Base-by-base conservation (phyloP, 1,140 invertebrate species). In the Bombus cullumanus region DNA sequence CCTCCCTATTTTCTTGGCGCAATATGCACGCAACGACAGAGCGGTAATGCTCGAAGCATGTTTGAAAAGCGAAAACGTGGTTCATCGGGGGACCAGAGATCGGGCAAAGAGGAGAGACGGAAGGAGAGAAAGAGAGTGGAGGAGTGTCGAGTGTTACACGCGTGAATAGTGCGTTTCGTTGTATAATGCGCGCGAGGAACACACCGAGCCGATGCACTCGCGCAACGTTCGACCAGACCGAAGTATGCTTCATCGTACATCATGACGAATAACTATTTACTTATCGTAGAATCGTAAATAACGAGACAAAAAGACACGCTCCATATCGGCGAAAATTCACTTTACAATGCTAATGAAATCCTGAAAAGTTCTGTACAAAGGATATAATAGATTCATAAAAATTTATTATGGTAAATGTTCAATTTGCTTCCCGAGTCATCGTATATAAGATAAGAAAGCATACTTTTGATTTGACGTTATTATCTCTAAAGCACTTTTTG, bases 1-100 rank as follows among this genome's bases (percentile, higher is more conserved):
- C 87, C 86, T 93, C 91, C 88, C 89, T 91, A 85, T 91, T 93
- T 90, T 90, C 89, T 87, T 81, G 80, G 77, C 86, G 89, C 86
- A 84, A 82, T 15, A 47, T 82, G 72, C 80, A 82, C 72, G 78
- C 71, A 74, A 80, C 59, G 12, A n/a, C 22, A 34, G 12, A 47
- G 22, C 37, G 57, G 73, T 86, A 81, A 86, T 87, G 76, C 87
- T 79, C 87, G 72, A 77, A 83, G 85, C 75, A 39, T 73, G 85
- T 81, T 86, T 84, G 79, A 77, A 79, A 71, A 87, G 81, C 85
- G 83, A 64, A 85, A 85, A 85, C 78, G 76, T 12, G 2, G 31
- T 22, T 37, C 68, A 37, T 34, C 39, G 53, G 15, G 28, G 71
- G 18, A 41, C 18, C 34, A 25, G 57, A 18, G 74, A 76, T 47